Base-by-base conservation (phyloP, 2,888 invertebrate genomes). In the Aplocera efformata region DNA sequence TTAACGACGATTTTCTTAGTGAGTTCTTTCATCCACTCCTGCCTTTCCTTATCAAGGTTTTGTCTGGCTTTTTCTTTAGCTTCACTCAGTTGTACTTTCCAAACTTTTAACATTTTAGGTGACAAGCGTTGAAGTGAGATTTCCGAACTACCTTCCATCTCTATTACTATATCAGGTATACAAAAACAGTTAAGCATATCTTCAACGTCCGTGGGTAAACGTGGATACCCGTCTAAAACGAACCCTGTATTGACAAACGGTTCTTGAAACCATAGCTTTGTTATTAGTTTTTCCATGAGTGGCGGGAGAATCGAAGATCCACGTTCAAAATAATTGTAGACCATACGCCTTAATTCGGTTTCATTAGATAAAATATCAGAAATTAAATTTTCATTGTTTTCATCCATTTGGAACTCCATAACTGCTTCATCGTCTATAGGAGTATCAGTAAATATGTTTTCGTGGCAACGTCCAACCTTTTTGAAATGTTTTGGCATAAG, bases 211-310 rank as follows among this genome's bases (percentile, higher is more conserved):
- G 73, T 69, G 4, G 83, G 65, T 42, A 89, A 67, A 63, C 81
- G 90, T 6, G 93, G 93, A 72, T 90, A 92, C 34, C 90, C 91
- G 64, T 92, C 91, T 24, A 93, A 63, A 25, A 92, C 77, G 60
- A 92, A 80, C 3, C 92, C 92, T 9, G 68, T 72, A 3, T 64
- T 57, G 10, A 65, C 69, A 58, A 79, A 88, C 0, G 91, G 90
- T 32, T 83, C 66, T 32, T 85, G 63, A 57, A 88, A 89, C 91
- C 91, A 92, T 17, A 90, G 70, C 20, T 70, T 77, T 13, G 67
- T 68, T 20, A 91, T 56, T 22, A 90, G 53, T 52, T 79, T 79
- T 40, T 80, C 75, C 54, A 90, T 63, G 8, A 90, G 66, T 10
- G 64, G 50, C 1, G 85, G 60, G 6, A 89, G 66, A 10, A 92